A percentile compares a stretch with the other conserved stretches of the same genome.
Conservation (phyloP, 2,888 invertebrate species). For the Ypsolopha sequella region DNA sequence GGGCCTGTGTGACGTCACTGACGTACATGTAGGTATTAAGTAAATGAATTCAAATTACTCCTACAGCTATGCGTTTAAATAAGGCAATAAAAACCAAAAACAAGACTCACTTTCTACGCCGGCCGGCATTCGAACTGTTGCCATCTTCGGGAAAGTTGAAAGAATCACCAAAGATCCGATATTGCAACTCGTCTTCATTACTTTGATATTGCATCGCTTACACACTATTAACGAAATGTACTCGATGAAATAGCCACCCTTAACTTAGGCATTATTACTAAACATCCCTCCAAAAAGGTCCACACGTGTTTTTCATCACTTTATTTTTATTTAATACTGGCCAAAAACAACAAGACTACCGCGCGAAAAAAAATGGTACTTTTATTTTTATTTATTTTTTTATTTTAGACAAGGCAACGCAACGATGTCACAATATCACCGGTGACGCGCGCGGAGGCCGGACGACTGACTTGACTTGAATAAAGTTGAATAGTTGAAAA, state of each 20-base stretch:
- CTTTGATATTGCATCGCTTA: slow-evolving; percentile 67
- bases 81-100: slow-evolving; percentile 10
- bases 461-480: too few species aligned
- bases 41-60: too few species aligned
- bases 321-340: too few species aligned
- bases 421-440: neutral
- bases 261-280: slow-evolving; percentile 48
- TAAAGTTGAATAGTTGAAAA: too few species aligned
- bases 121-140: slow-evolving; percentile 24
- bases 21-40: too few species aligned
- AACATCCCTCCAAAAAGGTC: slow-evolving; percentile 16
- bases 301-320: too few species aligned
- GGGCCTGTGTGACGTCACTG: too few species aligned
- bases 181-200: slow-evolving; percentile 62
- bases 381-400: too few species aligned
- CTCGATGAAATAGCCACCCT: slow-evolving; percentile 52
- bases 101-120: slow-evolving; percentile 53
- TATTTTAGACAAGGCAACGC: slow-evolving; percentile 4
- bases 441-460: too few species aligned
- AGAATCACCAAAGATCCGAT: slow-evolving; percentile 67
- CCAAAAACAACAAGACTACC: too few species aligned
- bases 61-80: too few species aligned
- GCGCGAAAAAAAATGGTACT: too few species aligned
- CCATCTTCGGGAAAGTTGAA: slow-evolving; percentile 47
- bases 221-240: slow-evolving; percentile 38